Conservation (phyloP, 2,113 vertebrate species). For the Bubo bubo region DNA sequence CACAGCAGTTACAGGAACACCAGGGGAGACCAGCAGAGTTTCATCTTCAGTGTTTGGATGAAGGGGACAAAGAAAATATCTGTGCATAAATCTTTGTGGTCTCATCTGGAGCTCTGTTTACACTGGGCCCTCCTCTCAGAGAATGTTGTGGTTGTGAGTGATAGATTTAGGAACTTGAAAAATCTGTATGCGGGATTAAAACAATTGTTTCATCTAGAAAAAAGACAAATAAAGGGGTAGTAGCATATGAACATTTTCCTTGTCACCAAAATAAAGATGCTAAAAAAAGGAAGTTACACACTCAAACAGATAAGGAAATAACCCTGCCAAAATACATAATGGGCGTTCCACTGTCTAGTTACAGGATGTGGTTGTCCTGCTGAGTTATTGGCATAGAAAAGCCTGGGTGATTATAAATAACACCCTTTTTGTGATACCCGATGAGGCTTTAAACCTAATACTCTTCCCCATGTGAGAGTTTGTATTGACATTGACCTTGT, state of each 20-base stretch:
- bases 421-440: not conserved
- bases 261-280: not conserved
- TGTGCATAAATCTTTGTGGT: not conserved
- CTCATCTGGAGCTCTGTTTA: constrained; percentile 27
- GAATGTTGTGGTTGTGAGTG: constrained; percentile 30
- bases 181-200: constrained; percentile 30
- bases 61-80: not conserved
- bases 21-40: not conserved
- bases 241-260: not conserved
- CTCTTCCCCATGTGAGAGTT: not conserved
- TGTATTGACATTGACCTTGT: not conserved
- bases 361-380: constrained; percentile 33
- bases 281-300: not conserved
- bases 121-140: not conserved
- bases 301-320: constrained; percentile 22
- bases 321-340: constrained; percentile 15
- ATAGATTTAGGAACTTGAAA: constrained; percentile 31
- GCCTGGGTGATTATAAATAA: not conserved
- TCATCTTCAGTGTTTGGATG: not conserved
- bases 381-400: not conserved
- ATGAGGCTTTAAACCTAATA: constrained; percentile 7
- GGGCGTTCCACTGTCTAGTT: not conserved
- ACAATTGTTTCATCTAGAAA: constrained; percentile 4
- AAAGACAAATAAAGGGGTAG: not conserved
- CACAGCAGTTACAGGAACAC: not conserved